Evolutionary conservation across 2,113 vertebrate genomes (phyloP).

Genomic region (Neolamprologus brichardi): DNA sequence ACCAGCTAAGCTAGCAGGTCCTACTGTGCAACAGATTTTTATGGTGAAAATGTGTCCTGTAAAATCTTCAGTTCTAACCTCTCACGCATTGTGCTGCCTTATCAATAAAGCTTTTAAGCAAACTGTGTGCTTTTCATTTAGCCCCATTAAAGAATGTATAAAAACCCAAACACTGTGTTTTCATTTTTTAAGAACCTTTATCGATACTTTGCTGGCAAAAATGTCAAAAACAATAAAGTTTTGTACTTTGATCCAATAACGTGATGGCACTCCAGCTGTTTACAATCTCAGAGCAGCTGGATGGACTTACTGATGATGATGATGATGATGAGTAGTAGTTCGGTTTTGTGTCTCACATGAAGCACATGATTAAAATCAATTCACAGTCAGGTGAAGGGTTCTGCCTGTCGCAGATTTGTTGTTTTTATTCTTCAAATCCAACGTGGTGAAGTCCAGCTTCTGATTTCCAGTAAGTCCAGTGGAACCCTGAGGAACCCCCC

Average conservation of each 20-base stretch:
- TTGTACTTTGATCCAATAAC: background rate
- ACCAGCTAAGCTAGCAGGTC: background rate
- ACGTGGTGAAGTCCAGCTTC: background rate
- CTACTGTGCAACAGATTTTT: background rate
- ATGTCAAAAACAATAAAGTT: background rate
- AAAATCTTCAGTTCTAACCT: background rate
- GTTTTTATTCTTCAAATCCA: background rate
- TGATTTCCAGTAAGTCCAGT: background rate
- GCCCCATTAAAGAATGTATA: background rate
- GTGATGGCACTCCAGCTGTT: background rate
- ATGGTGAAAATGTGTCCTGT: background rate
- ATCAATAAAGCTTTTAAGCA: slow-evolving; percentile 53
- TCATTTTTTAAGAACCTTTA: background rate
- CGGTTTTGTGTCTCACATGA: background rate
- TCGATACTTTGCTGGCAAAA: background rate
- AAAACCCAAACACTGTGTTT: background rate
- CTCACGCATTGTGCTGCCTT: slow-evolving; percentile 54
- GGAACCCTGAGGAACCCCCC: background rate
- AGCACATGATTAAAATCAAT: background rate
- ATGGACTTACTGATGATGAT: background rate
- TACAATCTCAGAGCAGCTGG: background rate
- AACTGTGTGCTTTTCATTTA: background rate
- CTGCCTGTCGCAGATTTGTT: background rate
- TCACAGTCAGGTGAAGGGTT: background rate
- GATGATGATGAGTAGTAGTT: fast-evolving